phyloP scores from a whole-genome alignment of 2,113 vertebrate genomes.

The Megalops atlanticus region DNA sequence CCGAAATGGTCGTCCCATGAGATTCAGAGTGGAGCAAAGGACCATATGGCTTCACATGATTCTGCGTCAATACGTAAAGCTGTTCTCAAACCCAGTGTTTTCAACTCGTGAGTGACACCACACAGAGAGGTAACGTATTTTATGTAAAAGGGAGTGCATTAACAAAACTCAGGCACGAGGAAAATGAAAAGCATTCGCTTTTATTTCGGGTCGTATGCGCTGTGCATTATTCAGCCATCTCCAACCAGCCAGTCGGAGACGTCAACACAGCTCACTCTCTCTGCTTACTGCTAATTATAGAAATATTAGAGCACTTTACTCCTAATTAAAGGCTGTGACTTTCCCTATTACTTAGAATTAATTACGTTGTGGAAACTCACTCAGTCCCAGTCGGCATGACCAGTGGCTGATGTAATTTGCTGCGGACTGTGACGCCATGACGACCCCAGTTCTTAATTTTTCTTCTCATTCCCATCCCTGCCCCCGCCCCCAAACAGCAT shows the following conservation, averaged over 20 bases:
- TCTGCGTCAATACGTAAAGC: no score
- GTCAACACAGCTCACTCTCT: constrained; percentile 41
- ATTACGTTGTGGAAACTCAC: constrained; percentile 42
- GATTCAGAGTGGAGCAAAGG: no score
- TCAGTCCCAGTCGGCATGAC: constrained; percentile 33
- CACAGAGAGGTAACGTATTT: not conserved
- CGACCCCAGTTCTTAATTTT: constrained; percentile 8
- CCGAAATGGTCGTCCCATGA: not conserved
- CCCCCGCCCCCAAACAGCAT: no score
- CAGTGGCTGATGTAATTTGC: constrained; percentile 17
- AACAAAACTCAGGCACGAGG: not conserved
- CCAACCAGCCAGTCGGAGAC: constrained; percentile 44
- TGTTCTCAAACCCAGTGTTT: not conserved
- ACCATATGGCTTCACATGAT: no score
- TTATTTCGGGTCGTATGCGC: constrained; percentile 50
- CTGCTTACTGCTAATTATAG: constrained; percentile 34
- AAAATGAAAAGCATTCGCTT: constrained; percentile 22
- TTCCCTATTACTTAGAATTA: constrained; percentile 49
- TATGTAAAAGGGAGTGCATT: not conserved
- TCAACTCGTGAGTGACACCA: not conserved
- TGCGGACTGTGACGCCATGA: not conserved
- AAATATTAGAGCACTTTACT: constrained; percentile 38
- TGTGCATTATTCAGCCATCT: constrained; percentile 62
- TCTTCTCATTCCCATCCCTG: not conserved
- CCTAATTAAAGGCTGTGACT: constrained; percentile 51